A percentile compares a stretch with the other conserved stretches of the same genome.
Conservation (phyloP, 2,888 invertebrate species). For the Lymantria monacha region DNA sequence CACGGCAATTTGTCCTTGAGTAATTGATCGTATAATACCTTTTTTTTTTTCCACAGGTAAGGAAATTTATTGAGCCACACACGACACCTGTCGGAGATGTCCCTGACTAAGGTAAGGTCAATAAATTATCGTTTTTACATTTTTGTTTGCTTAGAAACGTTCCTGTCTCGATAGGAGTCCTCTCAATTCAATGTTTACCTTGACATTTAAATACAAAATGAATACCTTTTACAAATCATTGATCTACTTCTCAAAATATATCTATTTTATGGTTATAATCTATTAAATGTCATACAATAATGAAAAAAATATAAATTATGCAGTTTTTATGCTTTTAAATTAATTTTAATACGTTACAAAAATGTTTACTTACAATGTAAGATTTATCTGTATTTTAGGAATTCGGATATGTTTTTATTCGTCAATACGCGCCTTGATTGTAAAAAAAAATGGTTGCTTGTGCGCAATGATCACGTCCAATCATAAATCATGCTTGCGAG, state of each 20-base stretch:
- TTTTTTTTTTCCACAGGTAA: conserved; percentile 60
- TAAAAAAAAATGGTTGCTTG: conserved; percentile 7
- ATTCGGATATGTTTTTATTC: conserved; percentile 12
- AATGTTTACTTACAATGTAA: background rate
- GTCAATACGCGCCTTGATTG: conserved; percentile 12
- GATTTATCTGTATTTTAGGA: conserved; percentile 6
- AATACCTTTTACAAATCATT: conserved; percentile 5
- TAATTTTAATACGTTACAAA: background rate
- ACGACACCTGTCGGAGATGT: conserved; percentile 35
- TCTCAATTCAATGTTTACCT: conserved; percentile 17
- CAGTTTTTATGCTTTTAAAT: conserved; percentile 7
- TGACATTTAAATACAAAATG: conserved; percentile 24
- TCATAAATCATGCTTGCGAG: conserved; percentile 18
- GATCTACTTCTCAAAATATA: conserved; percentile 16
- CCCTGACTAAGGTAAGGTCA: conserved; percentile 35
- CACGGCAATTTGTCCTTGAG: conserved; percentile 43
- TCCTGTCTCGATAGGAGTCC: conserved; percentile 21
- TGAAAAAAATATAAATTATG: conserved; percentile 12
- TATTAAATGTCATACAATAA: conserved; percentile 12
- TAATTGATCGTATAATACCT: conserved; percentile 43
- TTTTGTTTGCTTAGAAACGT: conserved; percentile 30
- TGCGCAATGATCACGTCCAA: conserved; percentile 8
- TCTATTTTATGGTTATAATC: conserved; percentile 8
- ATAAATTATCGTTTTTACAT: conserved; percentile 47
- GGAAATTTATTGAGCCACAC: conserved; percentile 46